These are phyloP conservation scores for Holacanthella duospinosa DNA, from an alignment of 2,888 invertebrate genomes.

Conservation along the genomic window DNA sequence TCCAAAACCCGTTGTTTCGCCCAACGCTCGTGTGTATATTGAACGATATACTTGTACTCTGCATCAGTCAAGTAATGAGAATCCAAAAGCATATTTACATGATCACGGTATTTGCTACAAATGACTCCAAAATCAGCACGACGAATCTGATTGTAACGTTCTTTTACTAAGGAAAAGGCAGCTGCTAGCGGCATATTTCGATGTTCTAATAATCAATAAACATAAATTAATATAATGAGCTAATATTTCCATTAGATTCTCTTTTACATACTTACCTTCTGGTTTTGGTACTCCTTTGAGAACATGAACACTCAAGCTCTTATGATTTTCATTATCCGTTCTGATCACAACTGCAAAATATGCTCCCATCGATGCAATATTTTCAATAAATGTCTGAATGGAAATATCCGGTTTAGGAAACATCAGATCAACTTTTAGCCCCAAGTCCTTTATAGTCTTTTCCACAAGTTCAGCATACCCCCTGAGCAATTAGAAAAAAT, in stretches of 20 bases:
- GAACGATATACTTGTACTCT: background rate
- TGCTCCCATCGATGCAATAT: constrained; percentile 22
- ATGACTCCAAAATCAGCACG: background rate
- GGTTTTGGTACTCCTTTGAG: constrained; percentile 10
- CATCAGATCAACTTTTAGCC: constrained; percentile 30
- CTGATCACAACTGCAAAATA: constrained; percentile 32
- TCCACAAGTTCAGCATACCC: constrained; percentile 28
- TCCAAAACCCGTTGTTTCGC: background rate
- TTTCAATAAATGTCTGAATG: constrained; percentile 22
- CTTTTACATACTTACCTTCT: background rate
- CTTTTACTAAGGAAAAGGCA: background rate
- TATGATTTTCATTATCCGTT: constrained; percentile 22
- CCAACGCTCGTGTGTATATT: background rate
- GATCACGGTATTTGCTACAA: background rate
- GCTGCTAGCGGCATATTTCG: background rate
- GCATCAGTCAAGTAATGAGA: background rate
- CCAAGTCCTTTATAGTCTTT: constrained; percentile 17
- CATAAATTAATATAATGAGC: background rate
- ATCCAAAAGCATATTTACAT: background rate
- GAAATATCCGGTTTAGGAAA: constrained; percentile 25
- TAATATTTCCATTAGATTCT: background rate
- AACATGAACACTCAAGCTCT: constrained; percentile 26
- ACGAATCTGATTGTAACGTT: background rate
- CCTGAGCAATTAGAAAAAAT: constrained; percentile 14
- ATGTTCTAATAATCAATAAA: background rate